phyloP scores from a whole-genome alignment of 2,797 vertebrate genomes.

The Phataginus tetradactyla region DNA sequence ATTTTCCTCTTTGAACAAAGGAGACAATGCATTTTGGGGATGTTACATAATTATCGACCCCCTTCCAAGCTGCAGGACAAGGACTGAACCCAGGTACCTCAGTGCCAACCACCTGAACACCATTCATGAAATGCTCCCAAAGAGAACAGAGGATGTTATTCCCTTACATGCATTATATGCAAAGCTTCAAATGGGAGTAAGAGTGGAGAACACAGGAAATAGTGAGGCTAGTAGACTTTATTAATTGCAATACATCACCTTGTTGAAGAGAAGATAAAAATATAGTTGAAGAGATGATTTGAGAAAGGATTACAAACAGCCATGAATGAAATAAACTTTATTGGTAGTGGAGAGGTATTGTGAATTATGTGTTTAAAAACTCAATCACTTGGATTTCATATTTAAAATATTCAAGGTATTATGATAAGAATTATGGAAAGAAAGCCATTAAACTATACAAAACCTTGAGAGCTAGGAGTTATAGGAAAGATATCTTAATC shows the following conservation, averaged over 20 bases:
- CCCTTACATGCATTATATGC: background rate
- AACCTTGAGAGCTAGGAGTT: background rate
- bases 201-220: background rate
- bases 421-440: background rate
- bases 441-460: background rate
- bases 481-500: background rate
- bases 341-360: background rate
- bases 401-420: background rate
- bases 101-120: background rate
- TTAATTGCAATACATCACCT: background rate
- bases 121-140: background rate
- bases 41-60: background rate
- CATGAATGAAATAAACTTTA: background rate
- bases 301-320: background rate
- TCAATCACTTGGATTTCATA: background rate
- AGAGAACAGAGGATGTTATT: background rate
- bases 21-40: background rate
- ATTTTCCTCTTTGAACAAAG: background rate
- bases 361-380: conserved; percentile 12
- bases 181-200: background rate
- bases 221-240: background rate
- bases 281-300: background rate
- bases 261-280: background rate
- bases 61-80: background rate
- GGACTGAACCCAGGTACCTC: background rate